Conservation (phyloP, 2,113 vertebrate species). For the Sitta europaea region DNA sequence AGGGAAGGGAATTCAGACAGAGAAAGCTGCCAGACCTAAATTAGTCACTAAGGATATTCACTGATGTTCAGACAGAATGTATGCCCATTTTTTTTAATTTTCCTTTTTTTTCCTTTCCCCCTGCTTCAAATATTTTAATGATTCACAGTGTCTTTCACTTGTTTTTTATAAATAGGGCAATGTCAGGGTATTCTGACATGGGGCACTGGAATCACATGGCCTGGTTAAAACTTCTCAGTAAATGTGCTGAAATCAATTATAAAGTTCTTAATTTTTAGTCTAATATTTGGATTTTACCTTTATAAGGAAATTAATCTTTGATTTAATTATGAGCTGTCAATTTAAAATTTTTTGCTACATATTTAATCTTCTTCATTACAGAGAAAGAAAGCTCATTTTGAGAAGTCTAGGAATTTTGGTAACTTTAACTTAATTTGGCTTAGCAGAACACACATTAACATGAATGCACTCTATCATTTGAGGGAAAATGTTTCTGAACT, state of each 20-base stretch:
- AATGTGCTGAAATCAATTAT: neutral
- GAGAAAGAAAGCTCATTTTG: neutral
- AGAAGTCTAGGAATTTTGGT: neutral
- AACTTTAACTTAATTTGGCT: neutral
- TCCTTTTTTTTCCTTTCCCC: rapidly evolving
- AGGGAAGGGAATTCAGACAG: neutral
- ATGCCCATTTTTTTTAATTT: neutral
- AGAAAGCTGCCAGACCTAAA: neutral
- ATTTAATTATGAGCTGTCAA: neutral
- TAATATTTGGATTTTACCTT: neutral
- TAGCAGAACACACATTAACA: neutral
- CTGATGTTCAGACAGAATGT: neutral
- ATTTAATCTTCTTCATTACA: neutral
- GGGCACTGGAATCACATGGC: neutral
- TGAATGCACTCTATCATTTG: neutral
- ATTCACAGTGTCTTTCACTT: neutral
- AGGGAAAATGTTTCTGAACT: neutral
- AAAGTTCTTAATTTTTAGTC: neutral
- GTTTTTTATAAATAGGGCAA: neutral
- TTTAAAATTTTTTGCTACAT: neutral
- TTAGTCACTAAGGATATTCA: neutral
- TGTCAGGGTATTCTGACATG: neutral
- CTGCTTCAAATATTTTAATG: neutral
- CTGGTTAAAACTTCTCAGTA: neutral
- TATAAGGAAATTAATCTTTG: neutral